Conservation (phyloP, 2,797 vertebrate species). For the Hoplostethus mediterraneus region DNA sequence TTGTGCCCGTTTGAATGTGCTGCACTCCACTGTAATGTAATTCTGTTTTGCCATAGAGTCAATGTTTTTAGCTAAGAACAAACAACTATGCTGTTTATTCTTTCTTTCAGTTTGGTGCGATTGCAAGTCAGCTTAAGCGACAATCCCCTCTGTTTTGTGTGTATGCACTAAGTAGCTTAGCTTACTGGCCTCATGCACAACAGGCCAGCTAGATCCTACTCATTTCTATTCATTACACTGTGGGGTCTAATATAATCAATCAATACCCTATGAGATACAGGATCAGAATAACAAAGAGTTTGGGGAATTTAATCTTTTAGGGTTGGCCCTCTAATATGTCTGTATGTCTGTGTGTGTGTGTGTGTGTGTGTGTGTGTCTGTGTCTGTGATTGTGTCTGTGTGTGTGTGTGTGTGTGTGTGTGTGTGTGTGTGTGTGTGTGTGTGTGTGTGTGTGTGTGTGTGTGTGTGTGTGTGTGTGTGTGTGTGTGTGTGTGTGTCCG, state of each 20-base stretch:
- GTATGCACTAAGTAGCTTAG: constrained; percentile 27
- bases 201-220: constrained; percentile 15
- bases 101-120: constrained; percentile 26
- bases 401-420: not conserved
- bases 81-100: constrained; percentile 26
- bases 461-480: not conserved
- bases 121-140: constrained; percentile 30
- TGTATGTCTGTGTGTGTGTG: not conserved
- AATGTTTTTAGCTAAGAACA: not conserved
- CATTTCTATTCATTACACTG: constrained; percentile 41
- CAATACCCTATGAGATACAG: not conserved
- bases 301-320: not conserved
- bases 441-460: not conserved
- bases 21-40: not conserved
- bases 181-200: constrained; percentile 30
- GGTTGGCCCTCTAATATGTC: not conserved
- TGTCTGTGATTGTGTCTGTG: no score
- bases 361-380: not conserved
- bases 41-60: not conserved
- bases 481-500: not conserved
- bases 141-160: constrained; percentile 17
- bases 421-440: not conserved
- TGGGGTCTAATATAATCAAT: constrained; percentile 23
- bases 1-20: not conserved
- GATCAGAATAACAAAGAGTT: constrained; percentile 15